These are phyloP conservation scores for Drosophila bifasciata DNA, from an alignment of 1,140 invertebrate genomes.

Conservation along the genomic window DNA sequence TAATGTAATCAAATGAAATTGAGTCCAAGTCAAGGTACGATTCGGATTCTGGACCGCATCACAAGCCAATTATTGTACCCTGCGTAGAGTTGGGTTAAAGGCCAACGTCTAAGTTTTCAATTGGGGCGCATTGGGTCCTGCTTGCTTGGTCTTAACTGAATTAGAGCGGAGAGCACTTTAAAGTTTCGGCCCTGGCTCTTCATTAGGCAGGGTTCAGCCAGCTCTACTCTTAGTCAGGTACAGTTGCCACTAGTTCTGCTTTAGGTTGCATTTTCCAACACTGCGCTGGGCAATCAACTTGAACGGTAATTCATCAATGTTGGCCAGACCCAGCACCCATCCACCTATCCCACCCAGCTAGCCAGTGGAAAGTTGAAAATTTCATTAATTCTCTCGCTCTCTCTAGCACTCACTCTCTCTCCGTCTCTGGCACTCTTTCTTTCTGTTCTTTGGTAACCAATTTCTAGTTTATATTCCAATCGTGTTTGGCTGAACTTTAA, in stretches of 20 bases:
- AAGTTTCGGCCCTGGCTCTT: too few species aligned
- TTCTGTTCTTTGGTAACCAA: neutral
- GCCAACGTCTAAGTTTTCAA: too few species aligned
- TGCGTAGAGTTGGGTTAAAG: neutral
- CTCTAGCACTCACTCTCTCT: too few species aligned
- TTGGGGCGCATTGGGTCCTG: too few species aligned
- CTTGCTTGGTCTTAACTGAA: too few species aligned
- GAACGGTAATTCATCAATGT: slow-evolving; percentile 36
- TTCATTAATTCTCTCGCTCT: slow-evolving; percentile 5
- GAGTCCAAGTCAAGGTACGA: slow-evolving; percentile 13
- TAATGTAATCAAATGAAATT: slow-evolving; percentile 46
- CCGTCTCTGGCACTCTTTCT: neutral
- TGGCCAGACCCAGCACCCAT: too few species aligned
- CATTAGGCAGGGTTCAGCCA: too few species aligned
- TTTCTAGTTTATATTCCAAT: slow-evolving; percentile 68
- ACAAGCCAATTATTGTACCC: slow-evolving; percentile 26
- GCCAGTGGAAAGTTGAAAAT: slow-evolving; percentile 24
- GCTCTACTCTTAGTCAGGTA: too few species aligned
- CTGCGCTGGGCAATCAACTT: slow-evolving; percentile 1
- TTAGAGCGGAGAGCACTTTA: too few species aligned
- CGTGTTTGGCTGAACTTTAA: slow-evolving; percentile 78
- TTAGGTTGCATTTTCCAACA: too few species aligned
- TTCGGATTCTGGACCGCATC: neutral
- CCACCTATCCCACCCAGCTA: too few species aligned
- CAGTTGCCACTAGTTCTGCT: too few species aligned